Percentiles rank a stretch among this genome's conserved stretches.
Evolutionary conservation across 2,888 invertebrate species (phyloP).

Genomic region (Hypena proboscidalis): DNA sequence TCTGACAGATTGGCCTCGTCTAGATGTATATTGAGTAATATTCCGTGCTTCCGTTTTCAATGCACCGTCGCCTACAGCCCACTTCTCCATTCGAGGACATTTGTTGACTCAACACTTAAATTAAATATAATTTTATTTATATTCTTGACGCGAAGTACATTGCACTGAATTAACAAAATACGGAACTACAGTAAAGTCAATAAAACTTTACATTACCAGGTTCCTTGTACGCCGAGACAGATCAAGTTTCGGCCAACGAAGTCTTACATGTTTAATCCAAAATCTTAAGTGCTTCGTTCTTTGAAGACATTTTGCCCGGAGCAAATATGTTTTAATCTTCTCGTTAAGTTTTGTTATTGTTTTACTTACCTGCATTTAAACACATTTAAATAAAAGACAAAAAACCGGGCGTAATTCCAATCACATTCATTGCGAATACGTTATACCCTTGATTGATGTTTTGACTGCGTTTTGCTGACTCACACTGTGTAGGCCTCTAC

Average conservation of each 20-base stretch:
- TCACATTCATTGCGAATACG: slow-evolving; percentile 16
- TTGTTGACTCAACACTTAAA: slow-evolving; percentile 8
- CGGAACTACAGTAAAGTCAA: too few relatives aligned
- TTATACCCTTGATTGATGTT: slow-evolving; percentile 9
- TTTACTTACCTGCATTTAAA: slow-evolving; percentile 30
- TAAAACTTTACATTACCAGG: too few relatives aligned
- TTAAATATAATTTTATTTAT: too few relatives aligned
- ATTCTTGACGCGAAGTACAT: too few relatives aligned
- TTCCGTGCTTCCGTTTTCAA: slow-evolving; percentile 73
- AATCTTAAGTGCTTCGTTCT: slow-evolving; percentile 11
- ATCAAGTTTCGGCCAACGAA: too few relatives aligned
- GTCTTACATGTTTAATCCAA: too few relatives aligned
- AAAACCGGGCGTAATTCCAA: slow-evolving; percentile 22
- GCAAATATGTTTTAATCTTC: too few relatives aligned
- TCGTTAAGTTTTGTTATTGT: slow-evolving; percentile 8
- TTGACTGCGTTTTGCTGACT: slow-evolving; percentile 15
- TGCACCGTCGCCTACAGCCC: slow-evolving; percentile 46
- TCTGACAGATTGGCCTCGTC: slow-evolving; percentile 66
- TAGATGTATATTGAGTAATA: slow-evolving; percentile 66
- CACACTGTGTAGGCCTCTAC: neutral
- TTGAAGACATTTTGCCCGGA: too few relatives aligned
- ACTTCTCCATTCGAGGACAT: slow-evolving; percentile 34
- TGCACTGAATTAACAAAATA: too few relatives aligned
- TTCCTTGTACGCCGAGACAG: too few relatives aligned
- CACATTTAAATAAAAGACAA: slow-evolving; percentile 15